phyloP scores from a whole-genome alignment of 2,797 vertebrate species.

The Onychomys arenicola region DNA sequence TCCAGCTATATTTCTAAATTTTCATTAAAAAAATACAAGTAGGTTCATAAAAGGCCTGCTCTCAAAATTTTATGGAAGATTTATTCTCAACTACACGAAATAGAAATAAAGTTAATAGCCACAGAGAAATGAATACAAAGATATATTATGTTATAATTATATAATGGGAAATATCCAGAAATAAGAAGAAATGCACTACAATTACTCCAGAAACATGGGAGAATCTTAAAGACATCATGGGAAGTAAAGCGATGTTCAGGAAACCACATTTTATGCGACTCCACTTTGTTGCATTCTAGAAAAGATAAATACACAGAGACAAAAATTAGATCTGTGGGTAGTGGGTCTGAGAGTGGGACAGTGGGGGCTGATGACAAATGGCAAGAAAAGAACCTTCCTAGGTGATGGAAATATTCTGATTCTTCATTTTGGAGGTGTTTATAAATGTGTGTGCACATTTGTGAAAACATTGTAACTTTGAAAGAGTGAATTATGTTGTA shows the following conservation, averaged over 20 bases:
- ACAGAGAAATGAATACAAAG: not conserved
- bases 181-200: not conserved
- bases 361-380: not conserved
- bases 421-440: slow-evolving; percentile 50
- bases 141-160: not conserved
- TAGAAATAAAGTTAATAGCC: not conserved
- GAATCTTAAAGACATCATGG: slow-evolving; percentile 30
- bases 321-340: not conserved
- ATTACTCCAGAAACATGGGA: not conserved
- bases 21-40: slow-evolving; percentile 39
- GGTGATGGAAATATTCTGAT: slow-evolving; percentile 38
- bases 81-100: slow-evolving; percentile 6
- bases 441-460: slow-evolving; percentile 33
- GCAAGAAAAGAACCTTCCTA: slow-evolving; percentile 7
- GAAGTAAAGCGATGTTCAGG: not conserved
- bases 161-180: not conserved
- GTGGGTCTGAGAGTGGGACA: not conserved
- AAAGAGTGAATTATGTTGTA: slow-evolving; percentile 25
- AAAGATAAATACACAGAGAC: not conserved
- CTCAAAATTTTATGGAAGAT: not conserved
- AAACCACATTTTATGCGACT: not conserved
- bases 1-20: slow-evolving; percentile 20
- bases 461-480: slow-evolving; percentile 40
- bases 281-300: not conserved
- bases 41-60: not conserved